Evolutionary conservation across 2,888 invertebrate species (phyloP), one percentile per base, ranked within the genome.

Genomic region (Crepidodera aurea): DNA sequence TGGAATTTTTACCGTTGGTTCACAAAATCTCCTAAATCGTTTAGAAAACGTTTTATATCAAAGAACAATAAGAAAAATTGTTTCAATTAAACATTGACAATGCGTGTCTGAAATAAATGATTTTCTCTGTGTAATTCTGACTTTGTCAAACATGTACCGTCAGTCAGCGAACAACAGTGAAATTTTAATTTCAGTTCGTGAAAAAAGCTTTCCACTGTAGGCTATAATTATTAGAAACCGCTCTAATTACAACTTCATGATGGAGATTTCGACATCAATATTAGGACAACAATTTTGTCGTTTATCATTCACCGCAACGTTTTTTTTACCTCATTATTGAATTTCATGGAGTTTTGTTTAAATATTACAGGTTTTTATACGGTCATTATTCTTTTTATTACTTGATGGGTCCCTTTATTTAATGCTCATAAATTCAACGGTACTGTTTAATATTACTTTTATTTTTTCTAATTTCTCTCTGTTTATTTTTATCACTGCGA

Each of bases 331-430:
- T 25, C 46, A 46, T 46, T 46, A 46, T 46, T 22, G 19, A 46
- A 22, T 46, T 46, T 22, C 46, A 7, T 22, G 46, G 19, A 22
- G 46, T 46, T 46, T n/a, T 46, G 46, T 19, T 46, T 46, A 5
- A 22, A 46, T 46, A 22, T 46, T 46, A 46, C 27, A 46, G 46
- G 25, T 46, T 46, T 46, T 46, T 46, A 42, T 42, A 42, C 13
- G 42, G 19, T 42, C 16, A 42, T 42, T 42, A 42, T 16, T 19
- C 16, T 6, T 42, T 42, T 42, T 42, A 42, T 42, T 15, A 42
- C 42, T 42, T 42, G 42, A 42, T 42, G 42, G 16, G 19, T 19
- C 6, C 42, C 19, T 16, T 19, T 42, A 16, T 42, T 42, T 42
- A 42, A 42, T 42, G 42, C 42, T 19, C 15, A 42, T 42, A 42